Evolutionary conservation across 1,140 invertebrate species (phyloP).

Genomic region (Pseudoatta argentina): DNA sequence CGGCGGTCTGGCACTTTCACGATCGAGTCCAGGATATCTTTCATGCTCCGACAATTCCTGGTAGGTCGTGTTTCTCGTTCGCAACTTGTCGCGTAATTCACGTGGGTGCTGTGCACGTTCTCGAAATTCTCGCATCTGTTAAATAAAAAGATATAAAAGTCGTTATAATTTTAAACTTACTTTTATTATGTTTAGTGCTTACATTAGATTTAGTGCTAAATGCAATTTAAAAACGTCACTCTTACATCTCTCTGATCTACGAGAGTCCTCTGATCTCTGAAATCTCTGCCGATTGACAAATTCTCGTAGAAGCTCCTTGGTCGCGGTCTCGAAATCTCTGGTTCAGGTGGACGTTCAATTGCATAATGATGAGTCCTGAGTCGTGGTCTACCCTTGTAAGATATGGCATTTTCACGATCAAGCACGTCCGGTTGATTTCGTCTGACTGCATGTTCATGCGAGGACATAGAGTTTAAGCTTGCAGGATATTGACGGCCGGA

Average conservation of each 20-base stretch:
- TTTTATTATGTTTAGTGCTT: not conserved
- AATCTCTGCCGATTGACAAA: constrained; percentile 80
- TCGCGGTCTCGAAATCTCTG: constrained; percentile 80
- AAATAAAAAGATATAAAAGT: not conserved
- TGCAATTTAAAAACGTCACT: not conserved
- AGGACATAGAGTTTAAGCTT: constrained; percentile 64
- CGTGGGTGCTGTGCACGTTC: constrained; percentile 71
- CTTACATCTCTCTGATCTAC: constrained; percentile 80
- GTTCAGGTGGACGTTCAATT: constrained; percentile 78
- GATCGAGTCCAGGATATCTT: constrained; percentile 87
- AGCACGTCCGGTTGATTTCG: constrained; percentile 80
- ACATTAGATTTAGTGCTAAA: not conserved
- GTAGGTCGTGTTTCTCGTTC: constrained; percentile 82
- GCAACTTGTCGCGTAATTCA: constrained; percentile 77
- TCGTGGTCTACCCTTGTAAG: constrained; percentile 80
- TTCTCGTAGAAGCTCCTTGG: constrained; percentile 85
- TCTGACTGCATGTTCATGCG: constrained; percentile 79
- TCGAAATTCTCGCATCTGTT: constrained; percentile 77
- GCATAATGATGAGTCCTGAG: constrained; percentile 82
- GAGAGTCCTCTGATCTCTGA: constrained; percentile 79
- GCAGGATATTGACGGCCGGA: constrained; percentile 66
- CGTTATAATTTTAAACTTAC: not conserved
- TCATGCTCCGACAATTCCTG: constrained; percentile 87
- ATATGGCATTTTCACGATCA: constrained; percentile 79
- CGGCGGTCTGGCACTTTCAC: constrained; percentile 86